Evolutionary conservation across 1,140 invertebrate genomes (phyloP).

Genomic region (Sycobia sp.): DNA sequence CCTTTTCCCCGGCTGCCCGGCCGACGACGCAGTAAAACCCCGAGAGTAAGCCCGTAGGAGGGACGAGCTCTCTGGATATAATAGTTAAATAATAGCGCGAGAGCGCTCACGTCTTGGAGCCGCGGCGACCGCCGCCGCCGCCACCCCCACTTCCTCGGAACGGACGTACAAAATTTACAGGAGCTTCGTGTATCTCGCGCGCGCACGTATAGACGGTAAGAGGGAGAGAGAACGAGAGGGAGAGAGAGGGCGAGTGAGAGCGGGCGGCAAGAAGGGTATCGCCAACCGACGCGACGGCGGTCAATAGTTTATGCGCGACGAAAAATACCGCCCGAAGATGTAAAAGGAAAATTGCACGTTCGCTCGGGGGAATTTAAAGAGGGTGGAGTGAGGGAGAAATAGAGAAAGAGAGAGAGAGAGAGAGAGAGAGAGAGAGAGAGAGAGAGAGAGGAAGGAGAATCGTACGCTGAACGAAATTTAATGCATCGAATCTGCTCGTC

Average conservation of each 20-base stretch:
- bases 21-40: too few species aligned
- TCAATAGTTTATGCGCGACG: slow-evolving; percentile 30
- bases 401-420: neutral
- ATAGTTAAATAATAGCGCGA: slow-evolving; percentile 24
- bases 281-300: neutral
- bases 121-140: too few species aligned
- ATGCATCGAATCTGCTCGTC: too few species aligned
- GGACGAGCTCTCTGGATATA: slow-evolving; percentile 3
- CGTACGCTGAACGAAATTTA: too few species aligned
- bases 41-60: slow-evolving; percentile 22
- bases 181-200: neutral
- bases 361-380: neutral
- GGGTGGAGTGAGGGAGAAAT: too few species aligned
- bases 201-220: too few species aligned
- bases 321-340: slow-evolving; percentile 26
- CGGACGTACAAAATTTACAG: slow-evolving; percentile 22
- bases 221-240: too few species aligned
- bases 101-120: slow-evolving; percentile 14
- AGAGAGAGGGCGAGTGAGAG: too few species aligned
- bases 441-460: neutral
- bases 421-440: neutral
- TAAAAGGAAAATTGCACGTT: slow-evolving; percentile 30
- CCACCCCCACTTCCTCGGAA: too few species aligned
- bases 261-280: too few species aligned
- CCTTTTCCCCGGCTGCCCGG: too few species aligned